Conservation (phyloP, 2,888 invertebrate genomes). For the Venusia cambrica region DNA sequence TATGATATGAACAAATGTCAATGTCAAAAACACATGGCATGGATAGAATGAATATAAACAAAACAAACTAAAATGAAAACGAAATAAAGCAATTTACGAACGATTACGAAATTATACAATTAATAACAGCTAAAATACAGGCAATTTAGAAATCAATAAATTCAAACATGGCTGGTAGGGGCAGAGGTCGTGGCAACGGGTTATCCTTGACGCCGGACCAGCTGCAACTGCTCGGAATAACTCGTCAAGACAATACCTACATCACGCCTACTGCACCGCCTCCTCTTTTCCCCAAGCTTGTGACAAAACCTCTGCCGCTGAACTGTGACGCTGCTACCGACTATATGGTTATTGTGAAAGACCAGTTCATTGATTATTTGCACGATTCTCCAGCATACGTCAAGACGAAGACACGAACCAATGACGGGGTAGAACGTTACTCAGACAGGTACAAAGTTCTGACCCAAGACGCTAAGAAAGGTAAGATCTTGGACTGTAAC, state of each 20-base stretch:
- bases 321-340: constrained; percentile 81
- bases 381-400: constrained; percentile 84
- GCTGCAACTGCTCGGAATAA: constrained; percentile 78
- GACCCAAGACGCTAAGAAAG: constrained; percentile 70
- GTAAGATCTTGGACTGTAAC: constrained; percentile 71
- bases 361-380: constrained; percentile 86
- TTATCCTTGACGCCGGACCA: constrained; percentile 80
- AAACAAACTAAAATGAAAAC: too few species aligned
- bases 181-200: constrained; percentile 73
- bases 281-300: constrained; percentile 82
- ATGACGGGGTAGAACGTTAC: constrained; percentile 78
- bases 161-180: constrained; percentile 61
- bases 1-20: background rate
- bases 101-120: too few species aligned
- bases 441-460: constrained; percentile 80
- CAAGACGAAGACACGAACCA: constrained; percentile 67
- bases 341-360: constrained; percentile 86
- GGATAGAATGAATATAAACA: too few species aligned
- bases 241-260: constrained; percentile 74
- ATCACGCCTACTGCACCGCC: constrained; percentile 75
- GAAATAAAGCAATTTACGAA: too few species aligned
- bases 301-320: constrained; percentile 77
- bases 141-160: constrained; percentile 1
- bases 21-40: constrained; percentile 1
- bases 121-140: too few species aligned